Evolutionary conservation across 2,797 vertebrate species (phyloP).

Genomic region (Vireo griseus): DNA sequence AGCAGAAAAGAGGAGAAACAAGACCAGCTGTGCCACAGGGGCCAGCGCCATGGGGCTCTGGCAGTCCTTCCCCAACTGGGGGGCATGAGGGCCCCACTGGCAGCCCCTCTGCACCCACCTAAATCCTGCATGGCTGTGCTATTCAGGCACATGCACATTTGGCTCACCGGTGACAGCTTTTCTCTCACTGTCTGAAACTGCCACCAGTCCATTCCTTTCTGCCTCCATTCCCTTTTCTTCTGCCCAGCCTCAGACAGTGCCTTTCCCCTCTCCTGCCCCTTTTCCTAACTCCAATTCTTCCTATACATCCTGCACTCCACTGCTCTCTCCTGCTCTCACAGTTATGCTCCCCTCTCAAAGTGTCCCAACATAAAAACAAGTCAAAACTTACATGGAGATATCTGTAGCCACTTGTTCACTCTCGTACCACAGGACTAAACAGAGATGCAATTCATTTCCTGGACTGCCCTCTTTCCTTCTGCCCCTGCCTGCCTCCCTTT

Average conservation of each 20-base stretch:
- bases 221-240: neutral
- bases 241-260: neutral
- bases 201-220: neutral
- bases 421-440: neutral
- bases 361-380: neutral
- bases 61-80: neutral
- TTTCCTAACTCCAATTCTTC: neutral
- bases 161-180: neutral
- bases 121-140: neutral
- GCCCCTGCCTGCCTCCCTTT: neutral
- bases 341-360: neutral
- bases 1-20: neutral
- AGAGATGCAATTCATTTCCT: neutral
- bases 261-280: neutral
- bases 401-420: neutral
- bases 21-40: neutral
- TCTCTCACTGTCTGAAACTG: neutral
- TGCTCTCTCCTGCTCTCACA: accelerated
- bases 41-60: neutral
- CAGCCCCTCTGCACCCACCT: neutral
- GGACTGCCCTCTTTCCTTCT: neutral
- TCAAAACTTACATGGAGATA: neutral
- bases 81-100: accelerated
- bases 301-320: neutral
- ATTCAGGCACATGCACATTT: neutral